Evolutionary conservation across 2,888 invertebrate genomes (phyloP), one percentile per base, ranked within the genome.

Genomic region (Hetaerina titia): DNA sequence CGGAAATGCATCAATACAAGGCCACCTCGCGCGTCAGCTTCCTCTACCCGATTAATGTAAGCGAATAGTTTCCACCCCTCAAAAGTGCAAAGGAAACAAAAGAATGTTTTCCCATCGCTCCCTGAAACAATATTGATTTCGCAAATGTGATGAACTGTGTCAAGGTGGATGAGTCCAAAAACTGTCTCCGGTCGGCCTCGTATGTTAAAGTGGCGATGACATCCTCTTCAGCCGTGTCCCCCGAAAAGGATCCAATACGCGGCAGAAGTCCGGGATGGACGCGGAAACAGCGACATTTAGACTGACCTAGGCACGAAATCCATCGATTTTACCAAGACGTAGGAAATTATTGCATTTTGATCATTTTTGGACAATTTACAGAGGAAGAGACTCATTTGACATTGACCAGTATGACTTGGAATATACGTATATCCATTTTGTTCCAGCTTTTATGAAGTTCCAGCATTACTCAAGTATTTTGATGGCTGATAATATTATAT

Each of bases 1-100:
- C n/a, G 74, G 81, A 81, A 81, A 81, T 31, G 81, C 81, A 81
- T 81, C 81, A 81, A 81, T 81, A 31, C 81, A 81, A 81, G 81
- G 81, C 31, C 81, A 31, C 13, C 31, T 1, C 81, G 81, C 31
- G 31, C 81, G 81, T 81, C 81, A 81, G 22, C 13, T 22, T 81
- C 69, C 69, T n/a, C 31, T 31, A 2, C 81, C 31, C 81, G 81
- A 81, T 81, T 81, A 81, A 81, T 81, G 81, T 15, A 31, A 81
- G 31, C 81, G 31, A 81, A 81, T 81, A 81, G 11, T 31, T 31
- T 81, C 69, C n/a, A 6, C 8, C 81, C 81, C 19, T 81, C 81
- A 15, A 81, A 45, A 81, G 25, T 81, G n/a, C 11, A 13, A 81
- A 31, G 81, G 13, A 31, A 81, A 81, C 81, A 81, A 81, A 81